Conservation (phyloP, 1,140 invertebrate species). For the Tetramorium alpestre region DNA sequence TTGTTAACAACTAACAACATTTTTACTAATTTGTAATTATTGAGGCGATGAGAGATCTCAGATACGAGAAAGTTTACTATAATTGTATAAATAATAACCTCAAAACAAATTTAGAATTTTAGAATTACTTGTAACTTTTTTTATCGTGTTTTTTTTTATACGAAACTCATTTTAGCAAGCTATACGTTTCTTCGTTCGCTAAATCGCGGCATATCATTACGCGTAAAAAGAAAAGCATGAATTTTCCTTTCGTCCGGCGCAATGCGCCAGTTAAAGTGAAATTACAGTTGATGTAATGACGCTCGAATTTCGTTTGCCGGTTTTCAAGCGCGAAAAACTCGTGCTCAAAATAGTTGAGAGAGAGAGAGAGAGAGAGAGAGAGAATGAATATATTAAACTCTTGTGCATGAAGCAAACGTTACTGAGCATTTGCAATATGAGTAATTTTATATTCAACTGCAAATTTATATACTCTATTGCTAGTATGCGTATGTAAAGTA, state of each 20-base stretch:
- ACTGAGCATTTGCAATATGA: neutral
- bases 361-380: too few relatives aligned
- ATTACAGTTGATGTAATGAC: conserved; percentile 13
- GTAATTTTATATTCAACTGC: neutral
- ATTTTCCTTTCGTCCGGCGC: neutral
- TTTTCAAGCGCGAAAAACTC: conserved; percentile 8
- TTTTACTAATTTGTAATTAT: neutral
- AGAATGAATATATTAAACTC: neutral
- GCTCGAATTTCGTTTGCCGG: neutral
- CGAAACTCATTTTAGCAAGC: neutral
- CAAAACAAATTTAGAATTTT: neutral
- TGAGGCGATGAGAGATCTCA: neutral
- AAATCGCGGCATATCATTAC: neutral
- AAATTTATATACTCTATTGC: neutral
- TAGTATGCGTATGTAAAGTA: neutral
- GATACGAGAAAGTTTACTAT: neutral
- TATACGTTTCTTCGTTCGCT: neutral
- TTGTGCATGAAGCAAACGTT: neutral
- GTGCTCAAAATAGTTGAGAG: neutral
- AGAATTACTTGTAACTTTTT: neutral
- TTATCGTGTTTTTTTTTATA: neutral
- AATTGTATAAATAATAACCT: conserved; percentile 10
- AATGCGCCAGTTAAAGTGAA: neutral
- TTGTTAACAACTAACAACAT: too few relatives aligned
- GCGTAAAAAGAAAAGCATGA: neutral